Evolutionary conservation across 2,888 invertebrate species (phyloP), one percentile per base, ranked within the genome.

Genomic region (Rhopalosiphum nymphaeae): DNA sequence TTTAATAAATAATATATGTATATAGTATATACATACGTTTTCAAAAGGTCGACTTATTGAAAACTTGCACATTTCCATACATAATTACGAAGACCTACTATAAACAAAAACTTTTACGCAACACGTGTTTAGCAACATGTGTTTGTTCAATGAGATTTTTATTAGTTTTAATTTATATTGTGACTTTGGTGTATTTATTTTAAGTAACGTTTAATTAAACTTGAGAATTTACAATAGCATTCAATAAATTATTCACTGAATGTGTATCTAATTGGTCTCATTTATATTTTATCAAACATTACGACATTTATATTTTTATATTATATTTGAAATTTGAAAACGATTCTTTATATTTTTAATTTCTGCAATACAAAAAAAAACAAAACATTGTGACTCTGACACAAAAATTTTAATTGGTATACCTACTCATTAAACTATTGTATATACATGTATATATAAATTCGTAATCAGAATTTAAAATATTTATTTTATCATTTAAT

Each of bases 71-170:
- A 46, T 91, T 11, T 67, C 16, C 53, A 21, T 56, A 84, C 89
- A 44, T 90, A 61, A 44, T 85, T 91, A n/a, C 10, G n/a, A 10
- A 57, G 56, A 85, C 29, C 36, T 36, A 13, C 13, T 42, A 36
- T 49, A 84, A 91, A 87, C 36, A 87, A 92, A 92, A 92, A 86
- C 61, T 87, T 92, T 67, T 36, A 61, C 26, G 87, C 92, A 92
- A 92, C 92, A 92, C 86, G 92, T 92, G 91, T 92, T 87, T 26
- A 36, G 91, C 86, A 87, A 92, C 91, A 87, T 36, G 61, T 92
- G 87, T 61, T 87, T 61, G 86, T 3, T 92, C 61, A 46, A 7
- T 42, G 25, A 13, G n/a, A 57, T 56, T 36, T 90, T 91, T 91
- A 36, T 87, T 1, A 9, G 26, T 87, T 87, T 92, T 92, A 61